Base-by-base conservation (phyloP, 1,140 invertebrate genomes). In the Andricus grossulariae region DNA sequence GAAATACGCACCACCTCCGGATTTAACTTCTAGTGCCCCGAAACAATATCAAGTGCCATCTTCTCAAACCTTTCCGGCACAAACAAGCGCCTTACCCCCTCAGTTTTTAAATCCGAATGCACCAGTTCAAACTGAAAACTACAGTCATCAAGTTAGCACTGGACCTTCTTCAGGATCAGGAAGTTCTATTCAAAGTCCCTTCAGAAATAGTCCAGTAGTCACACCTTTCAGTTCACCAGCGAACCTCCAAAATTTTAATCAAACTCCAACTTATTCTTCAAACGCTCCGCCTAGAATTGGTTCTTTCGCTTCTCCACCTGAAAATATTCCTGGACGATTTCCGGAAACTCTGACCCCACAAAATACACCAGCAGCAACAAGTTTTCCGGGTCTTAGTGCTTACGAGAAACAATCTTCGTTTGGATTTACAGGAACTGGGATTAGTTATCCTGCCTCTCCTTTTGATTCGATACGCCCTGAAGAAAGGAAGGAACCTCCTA, bases 1-100 rank as follows among this genome's bases (percentile, higher is more conserved):
- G 1, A 91, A 90, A 21, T 91, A 91, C 45, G 90, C 88, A 3
- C 88, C 87, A 32, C 89, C 86, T 0, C 91, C 91, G 7, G 89
- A 91, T 80, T 66, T 90, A 74, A 88, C 88, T 13, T 52, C 77
- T 19, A 75, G 70, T 49, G 32, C 77, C 39, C 32, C 54, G 19
- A 79, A 79, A 50, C 81, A 50, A 51, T 74, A 60, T 60, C 79
- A 52, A 73, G 12, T 72, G 55, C 51, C 77, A 16, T 66, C 76
- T 0, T 71, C 75, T 25, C 54, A 71, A 16, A 15, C 75, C 3
- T 80, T 82, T 71, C 51, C 80, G 7, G 78, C 78, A 51, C 77
- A 57, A 32, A 39, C 71, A 79, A 8, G 45, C 8, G 8, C 57
- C 57, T 51, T 73, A 32, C 32, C 72, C 55, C 19, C 72, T 70